Evolutionary conservation across 1,140 invertebrate genomes (phyloP).

Genomic region (Goniozus legneri): DNA sequence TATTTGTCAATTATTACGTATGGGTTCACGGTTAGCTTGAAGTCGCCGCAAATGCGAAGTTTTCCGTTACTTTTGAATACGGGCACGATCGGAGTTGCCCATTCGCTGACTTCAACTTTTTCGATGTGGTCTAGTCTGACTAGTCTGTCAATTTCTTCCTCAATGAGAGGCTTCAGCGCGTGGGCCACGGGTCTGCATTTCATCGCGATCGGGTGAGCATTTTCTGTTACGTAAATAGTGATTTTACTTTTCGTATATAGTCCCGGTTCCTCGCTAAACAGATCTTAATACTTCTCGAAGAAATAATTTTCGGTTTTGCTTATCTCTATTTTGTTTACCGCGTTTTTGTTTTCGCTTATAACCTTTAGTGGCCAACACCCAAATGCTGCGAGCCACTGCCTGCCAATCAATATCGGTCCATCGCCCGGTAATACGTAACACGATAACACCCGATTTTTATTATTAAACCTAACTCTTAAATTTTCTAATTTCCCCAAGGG

Average conservation of each 20-base stretch:
- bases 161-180: constrained; percentile 11
- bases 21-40: constrained; percentile 7
- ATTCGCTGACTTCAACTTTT: constrained; percentile 17
- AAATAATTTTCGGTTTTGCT: neutral
- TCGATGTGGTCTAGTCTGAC: constrained; percentile 9
- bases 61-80: constrained; percentile 26
- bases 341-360: neutral
- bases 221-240: constrained; percentile 1
- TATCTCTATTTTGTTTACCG: neutral
- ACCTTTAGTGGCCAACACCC: constrained; percentile 3
- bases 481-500: constrained; percentile 7
- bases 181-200: constrained; percentile 4
- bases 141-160: constrained; percentile 18
- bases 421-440: constrained; percentile 8
- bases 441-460: neutral
- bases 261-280: constrained; percentile 3
- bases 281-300: constrained; percentile 1
- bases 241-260: constrained; percentile 2
- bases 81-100: constrained; percentile 17
- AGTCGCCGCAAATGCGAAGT: constrained; percentile 6
- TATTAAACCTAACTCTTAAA: constrained; percentile 1
- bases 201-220: neutral
- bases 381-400: constrained; percentile 7
- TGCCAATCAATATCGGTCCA: constrained; percentile 4
- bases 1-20: constrained; percentile 10